Conservation (phyloP, 2,113 vertebrate genomes). For the Phrynocephalus versicolor region DNA sequence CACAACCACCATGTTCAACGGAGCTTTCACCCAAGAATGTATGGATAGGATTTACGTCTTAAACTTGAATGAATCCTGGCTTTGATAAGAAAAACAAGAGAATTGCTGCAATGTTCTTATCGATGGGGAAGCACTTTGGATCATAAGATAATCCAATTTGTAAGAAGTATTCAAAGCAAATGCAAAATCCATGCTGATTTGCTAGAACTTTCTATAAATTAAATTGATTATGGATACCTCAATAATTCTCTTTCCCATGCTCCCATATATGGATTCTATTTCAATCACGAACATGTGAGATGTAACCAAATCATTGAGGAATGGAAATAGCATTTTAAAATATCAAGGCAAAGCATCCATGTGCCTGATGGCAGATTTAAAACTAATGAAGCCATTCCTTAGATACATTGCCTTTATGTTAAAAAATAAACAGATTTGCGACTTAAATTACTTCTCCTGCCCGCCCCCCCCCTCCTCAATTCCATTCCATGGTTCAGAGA, state of each 20-base stretch:
- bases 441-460: background rate
- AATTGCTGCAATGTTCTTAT: background rate
- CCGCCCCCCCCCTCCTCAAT: background rate
- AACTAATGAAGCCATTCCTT: background rate
- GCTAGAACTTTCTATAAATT: conserved; percentile 8
- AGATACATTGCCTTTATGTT: conserved; percentile 3
- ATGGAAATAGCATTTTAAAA: background rate
- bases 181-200: conserved; percentile 6
- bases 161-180: background rate
- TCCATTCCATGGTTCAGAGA: conserved; percentile 13
- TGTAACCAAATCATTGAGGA: background rate
- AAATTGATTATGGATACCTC: conserved; percentile 21
- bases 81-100: background rate
- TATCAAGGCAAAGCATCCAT: background rate
- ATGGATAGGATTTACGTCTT: background rate
- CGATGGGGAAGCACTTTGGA: background rate
- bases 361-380: background rate
- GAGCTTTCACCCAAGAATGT: background rate
- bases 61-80: background rate
- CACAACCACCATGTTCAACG: background rate
- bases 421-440: conserved; percentile 8
- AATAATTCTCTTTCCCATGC: background rate
- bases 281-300: background rate
- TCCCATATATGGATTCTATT: conserved; percentile 23
- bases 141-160: background rate